Base-by-base conservation (phyloP, 2,797 vertebrate genomes). In the Etheostoma nigrum region DNA sequence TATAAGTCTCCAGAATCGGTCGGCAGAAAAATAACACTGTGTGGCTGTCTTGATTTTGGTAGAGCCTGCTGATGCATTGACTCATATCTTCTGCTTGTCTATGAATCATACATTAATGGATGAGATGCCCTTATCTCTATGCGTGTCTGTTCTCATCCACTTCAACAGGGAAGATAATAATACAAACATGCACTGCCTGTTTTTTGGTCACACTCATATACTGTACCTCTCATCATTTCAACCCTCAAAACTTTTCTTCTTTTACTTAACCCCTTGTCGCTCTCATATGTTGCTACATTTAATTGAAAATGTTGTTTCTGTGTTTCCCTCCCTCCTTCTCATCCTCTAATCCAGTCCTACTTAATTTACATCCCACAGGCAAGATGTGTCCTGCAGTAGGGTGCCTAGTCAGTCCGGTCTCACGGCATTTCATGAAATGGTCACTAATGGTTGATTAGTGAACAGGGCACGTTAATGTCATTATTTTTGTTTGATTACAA, bases 31-130 rank as follows among this genome's bases (percentile, higher is more conserved):
- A 94, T 91, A 93, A 92, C 79, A 86, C 85, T 82, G 16, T 14
- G 27, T 54, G 33, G 78, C 86, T 73, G 81, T 83, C 80, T 88
- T 88, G 86, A 91, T 93, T 40, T 91, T 91, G 89, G 81, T 67
- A 33, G 76, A 74, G 68, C 68, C 78, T 83, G 82, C 88, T 89
- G 91, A 92, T 88, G 89, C 89, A 92, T 91, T 77, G 84, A 92
- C 91, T 93, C 91, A 90, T 91, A 92, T 93, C 87, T 86, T 67
- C 77, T 84, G 67, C 87, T 83, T 84, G 86, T 89, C 89, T 89
- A 68, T 92, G 92, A 88, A 89, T 91, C 91, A 94, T 94, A 81
- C 91, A 91, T 92, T 93, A 91, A 93, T 94, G 91, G 85, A 94
- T 92, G 93, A 92, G 85, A 83, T n/a, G 83, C 77, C 80, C 87